Conservation (phyloP, 2,113 vertebrate genomes). For the Eulacestoma nigropectus region DNA sequence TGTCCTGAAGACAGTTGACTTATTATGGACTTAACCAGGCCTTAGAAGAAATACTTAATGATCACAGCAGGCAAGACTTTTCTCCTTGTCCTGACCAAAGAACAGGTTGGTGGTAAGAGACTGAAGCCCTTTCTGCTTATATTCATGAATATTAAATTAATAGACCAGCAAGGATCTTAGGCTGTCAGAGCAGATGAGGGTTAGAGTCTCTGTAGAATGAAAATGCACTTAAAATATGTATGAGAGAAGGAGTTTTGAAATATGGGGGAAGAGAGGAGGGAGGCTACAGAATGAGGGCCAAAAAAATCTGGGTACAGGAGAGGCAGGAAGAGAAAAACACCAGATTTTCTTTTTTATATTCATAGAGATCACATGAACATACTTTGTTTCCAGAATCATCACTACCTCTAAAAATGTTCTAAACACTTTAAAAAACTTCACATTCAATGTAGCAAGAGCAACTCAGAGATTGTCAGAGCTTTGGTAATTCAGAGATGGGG, state of each 20-base stretch:
- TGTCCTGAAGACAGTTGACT: background rate
- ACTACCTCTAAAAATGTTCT: background rate
- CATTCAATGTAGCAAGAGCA: background rate
- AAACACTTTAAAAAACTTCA: background rate
- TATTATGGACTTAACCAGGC: background rate
- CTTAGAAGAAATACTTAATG: constrained; percentile 8
- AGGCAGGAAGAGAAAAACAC: background rate
- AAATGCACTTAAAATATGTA: background rate
- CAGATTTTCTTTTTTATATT: background rate
- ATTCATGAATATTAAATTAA: constrained; percentile 39
- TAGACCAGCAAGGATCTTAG: background rate
- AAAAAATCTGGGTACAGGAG: background rate
- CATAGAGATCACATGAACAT: background rate
- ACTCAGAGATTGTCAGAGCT: background rate
- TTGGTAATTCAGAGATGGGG: background rate
- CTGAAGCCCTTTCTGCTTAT: background rate
- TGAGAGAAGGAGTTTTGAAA: background rate
- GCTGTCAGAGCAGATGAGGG: background rate
- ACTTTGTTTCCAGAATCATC: background rate
- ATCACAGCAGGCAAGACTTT: constrained; percentile 27
- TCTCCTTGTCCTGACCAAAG: constrained; percentile 1
- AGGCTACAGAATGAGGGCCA: background rate
- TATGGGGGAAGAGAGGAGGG: background rate
- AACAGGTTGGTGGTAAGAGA: background rate
- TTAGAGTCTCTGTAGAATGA: background rate